Evolutionary conservation across 2,113 vertebrate species (phyloP), one percentile per base, ranked within the genome.

Genomic region (Carassius auratus): DNA sequence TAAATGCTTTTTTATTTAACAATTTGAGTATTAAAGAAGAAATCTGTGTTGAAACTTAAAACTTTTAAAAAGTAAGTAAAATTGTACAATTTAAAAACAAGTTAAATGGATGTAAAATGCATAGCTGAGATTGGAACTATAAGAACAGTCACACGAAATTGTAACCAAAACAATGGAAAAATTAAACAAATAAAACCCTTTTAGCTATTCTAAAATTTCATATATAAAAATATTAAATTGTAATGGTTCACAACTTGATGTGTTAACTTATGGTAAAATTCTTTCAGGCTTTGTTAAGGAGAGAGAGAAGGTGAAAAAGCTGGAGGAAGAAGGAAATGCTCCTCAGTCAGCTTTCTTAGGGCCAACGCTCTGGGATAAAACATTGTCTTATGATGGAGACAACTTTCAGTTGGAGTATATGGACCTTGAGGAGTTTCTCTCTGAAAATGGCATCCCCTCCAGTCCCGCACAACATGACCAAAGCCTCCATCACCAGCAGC

Each of bases 401-500:
- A 96, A 94, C 91, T 97, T 97, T 94, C 96, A 97, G 91, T 91
- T 97, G 94, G 97, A 97, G 92, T 97, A 97, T 94, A 97, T 97
- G 96, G 96, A 97, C 94, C 94, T 97, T 93, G 96, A 97, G 91
- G 97, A 97, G 90, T 97, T 97, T 90, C 94, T 97, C 73, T 96
- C 95, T 0, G 97, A 97, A 93, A 97, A 97, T 87, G 96, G 97
- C 89, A 97, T 97, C 83, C 96, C 96, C 57, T 96, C 96, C 81
- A 96, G 95, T 87, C 95, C 95, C 1, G 92, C 93, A 42, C 95
- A 95, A 83, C 96, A 96, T 0, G 95, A 96, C 91, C 95, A 95
- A 89, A 96, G 92, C 89, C 93, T 95, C 1, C 95, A 96, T 87
- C 96, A 95, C 61, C 90, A n/a, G n/a, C n/a, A n/a, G n/a, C 30